phyloP scores from a whole-genome alignment of 92 coral and sea anemone species.

The Siderastrea siderea region DNA sequence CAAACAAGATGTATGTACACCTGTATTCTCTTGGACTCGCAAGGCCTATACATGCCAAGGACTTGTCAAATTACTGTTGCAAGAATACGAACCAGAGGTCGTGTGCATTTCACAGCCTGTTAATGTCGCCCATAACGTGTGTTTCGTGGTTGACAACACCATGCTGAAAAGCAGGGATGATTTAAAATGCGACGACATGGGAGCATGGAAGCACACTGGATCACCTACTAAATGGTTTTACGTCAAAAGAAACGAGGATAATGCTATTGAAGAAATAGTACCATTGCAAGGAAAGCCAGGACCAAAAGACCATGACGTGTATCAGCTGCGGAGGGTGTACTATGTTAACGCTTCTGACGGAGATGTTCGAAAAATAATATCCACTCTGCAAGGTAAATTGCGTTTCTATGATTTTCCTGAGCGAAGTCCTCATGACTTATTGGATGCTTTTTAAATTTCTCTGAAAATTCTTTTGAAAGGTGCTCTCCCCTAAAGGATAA shows the following conservation, averaged over 20 bases:
- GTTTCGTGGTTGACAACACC: constrained; percentile 34
- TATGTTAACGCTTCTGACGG: constrained; percentile 25
- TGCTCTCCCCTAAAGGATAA: no score
- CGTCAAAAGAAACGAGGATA: constrained; percentile 19
- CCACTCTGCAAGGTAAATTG: constrained; percentile 34
- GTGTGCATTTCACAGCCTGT: constrained; percentile 53
- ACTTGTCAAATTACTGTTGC: constrained; percentile 32
- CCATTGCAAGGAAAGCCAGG: constrained; percentile 13
- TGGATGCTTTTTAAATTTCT: no score
- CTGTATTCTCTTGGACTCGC: constrained; percentile 38
- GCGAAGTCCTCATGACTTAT: no score
- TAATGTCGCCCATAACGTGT: constrained; percentile 48
- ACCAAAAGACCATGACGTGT: background rate
- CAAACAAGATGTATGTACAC: constrained; percentile 31
- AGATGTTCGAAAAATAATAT: constrained; percentile 40
- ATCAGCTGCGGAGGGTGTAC: constrained; percentile 12
- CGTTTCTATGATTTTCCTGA: background rate
- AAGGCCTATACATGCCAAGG: constrained; percentile 26
- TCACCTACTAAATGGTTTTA: constrained; percentile 39
- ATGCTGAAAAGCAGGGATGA: constrained; percentile 46
- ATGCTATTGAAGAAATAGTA: background rate
- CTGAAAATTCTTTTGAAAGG: no score
- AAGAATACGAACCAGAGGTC: constrained; percentile 35
- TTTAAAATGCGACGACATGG: constrained; percentile 65
- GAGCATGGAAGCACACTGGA: constrained; percentile 63